Base-by-base conservation (phyloP, 1,140 invertebrate genomes). In the Brachystomella parvula region DNA sequence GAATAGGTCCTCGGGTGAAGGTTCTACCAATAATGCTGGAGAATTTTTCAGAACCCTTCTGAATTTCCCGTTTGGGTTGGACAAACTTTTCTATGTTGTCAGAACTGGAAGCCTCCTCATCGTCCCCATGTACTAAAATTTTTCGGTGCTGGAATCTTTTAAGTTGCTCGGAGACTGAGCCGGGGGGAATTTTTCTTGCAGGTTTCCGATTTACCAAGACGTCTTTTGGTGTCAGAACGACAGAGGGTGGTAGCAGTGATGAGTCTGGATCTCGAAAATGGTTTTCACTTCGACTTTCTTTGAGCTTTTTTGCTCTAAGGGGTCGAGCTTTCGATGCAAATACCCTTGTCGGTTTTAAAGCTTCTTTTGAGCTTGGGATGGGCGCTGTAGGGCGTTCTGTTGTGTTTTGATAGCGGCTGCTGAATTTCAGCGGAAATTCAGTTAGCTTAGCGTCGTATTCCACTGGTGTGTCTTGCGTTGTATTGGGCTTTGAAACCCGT, bases 181-280 rank as follows among this genome's bases (percentile, higher is more conserved):
- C 72, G 0, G 69, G 67, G 21, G 69, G 69, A 32, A 73, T 71
- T 49, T 69, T 32, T 35, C 72, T 49, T 12, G 72, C 69, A 2
- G 72, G 69, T 57, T 73, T 73, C 31, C 72, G 33, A 49, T 68
- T 69, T 24, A 53, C 33, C 24, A 73, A 28, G 12, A 73, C 72
- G 58, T 73, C 69, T 47, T 73, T 66, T 6, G 72, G 64, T 21
- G 64, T 65, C 26, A 73, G 32, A 31, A 32, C 53, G 30, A 73
- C 66, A 3, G 62, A 67, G 12, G 61, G 57, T 1, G 72, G 72
- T 28, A 73, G 3, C 21, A 24, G 49, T 24, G 49, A 17, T 9
- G 49, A 53, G n/a, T n/a, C n/a, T n/a, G n/a, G n/a, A n/a, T n/a
- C n/a, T n/a, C 21, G 49, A 53, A 53, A 53, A 53, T 26, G 49